phyloP scores from a whole-genome alignment of 2,113 vertebrate species.

The Paracyprichromis sp. region DNA sequence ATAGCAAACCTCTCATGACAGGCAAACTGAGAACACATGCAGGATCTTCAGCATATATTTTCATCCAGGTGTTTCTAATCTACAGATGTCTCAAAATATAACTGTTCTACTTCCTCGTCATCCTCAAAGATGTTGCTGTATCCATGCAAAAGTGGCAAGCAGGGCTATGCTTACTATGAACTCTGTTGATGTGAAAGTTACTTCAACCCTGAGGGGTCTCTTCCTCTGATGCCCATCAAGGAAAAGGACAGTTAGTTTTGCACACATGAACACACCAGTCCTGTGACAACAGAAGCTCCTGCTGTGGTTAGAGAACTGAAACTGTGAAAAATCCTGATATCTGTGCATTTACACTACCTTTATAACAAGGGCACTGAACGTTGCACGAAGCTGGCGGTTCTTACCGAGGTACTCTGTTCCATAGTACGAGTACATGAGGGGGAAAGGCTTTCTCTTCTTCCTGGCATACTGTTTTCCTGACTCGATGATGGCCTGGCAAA shows the following conservation, averaged over 20 bases:
- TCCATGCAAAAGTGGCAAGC: slow-evolving; percentile 51
- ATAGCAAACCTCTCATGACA: background rate
- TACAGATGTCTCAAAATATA: background rate
- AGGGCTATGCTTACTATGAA: slow-evolving; percentile 50
- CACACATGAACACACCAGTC: background rate
- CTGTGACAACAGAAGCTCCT: background rate
- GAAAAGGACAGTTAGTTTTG: slow-evolving; percentile 45
- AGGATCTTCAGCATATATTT: background rate
- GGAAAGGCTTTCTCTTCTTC: slow-evolving; percentile 82
- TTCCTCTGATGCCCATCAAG: slow-evolving; percentile 49
- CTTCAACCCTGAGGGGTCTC: slow-evolving; percentile 20
- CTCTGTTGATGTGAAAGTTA: slow-evolving; percentile 45
- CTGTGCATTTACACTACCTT: background rate
- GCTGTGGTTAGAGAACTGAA: background rate
- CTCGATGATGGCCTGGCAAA: slow-evolving; percentile 84
- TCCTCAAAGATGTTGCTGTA: background rate
- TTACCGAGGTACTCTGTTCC: slow-evolving; percentile 87
- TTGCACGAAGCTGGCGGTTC: background rate
- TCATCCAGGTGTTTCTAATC: background rate
- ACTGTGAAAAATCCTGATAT: background rate
- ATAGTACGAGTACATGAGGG: slow-evolving; percentile 88
- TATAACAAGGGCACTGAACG: background rate
- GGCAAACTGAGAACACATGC: slow-evolving; percentile 8
- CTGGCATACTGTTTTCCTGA: slow-evolving; percentile 84
- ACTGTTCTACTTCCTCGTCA: background rate